phyloP scores from a whole-genome alignment of 2,797 vertebrate species.

The Helostoma temminkii region DNA sequence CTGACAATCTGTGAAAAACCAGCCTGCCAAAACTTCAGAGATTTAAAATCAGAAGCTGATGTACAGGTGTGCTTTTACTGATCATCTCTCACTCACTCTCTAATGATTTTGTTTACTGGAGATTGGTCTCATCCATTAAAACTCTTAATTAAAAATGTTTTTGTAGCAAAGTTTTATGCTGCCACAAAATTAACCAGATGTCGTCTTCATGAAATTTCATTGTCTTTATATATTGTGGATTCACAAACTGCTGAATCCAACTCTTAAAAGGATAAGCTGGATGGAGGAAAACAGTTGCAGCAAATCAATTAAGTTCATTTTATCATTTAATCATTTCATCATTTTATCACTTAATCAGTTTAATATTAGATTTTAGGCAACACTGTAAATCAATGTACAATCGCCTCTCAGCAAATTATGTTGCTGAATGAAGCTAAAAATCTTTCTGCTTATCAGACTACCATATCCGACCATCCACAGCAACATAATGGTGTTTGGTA shows the following conservation, averaged over 20 bases:
- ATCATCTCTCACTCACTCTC: not conserved
- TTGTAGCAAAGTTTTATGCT: not conserved
- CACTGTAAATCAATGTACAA: slow-evolving; percentile 56
- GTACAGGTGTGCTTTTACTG: not conserved
- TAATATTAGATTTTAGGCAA: slow-evolving; percentile 21
- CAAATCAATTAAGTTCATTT: slow-evolving; percentile 15
- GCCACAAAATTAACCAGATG: not conserved
- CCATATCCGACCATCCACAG: slow-evolving; percentile 38
- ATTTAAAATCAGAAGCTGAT: not conserved
- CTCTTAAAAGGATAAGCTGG: no score
- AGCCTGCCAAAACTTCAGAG: no score
- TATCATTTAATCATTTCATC: no score
- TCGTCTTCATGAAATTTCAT: no score
- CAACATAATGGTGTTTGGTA: slow-evolving; percentile 54
- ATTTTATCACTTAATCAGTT: slow-evolving; percentile 27
- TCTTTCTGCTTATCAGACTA: slow-evolving; percentile 43
- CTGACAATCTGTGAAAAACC: no score
- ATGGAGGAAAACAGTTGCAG: slow-evolving; percentile 15
- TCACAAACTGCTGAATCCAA: not conserved
- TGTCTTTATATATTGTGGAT: no score
- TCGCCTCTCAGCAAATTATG: slow-evolving; percentile 49
- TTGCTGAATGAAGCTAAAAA: slow-evolving; percentile 55
- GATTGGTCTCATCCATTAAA: not conserved
- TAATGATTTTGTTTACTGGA: not conserved
- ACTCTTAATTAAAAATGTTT: not conserved